phyloP scores from a whole-genome alignment of 2,888 invertebrate genomes.

The Ommatoiulus sabulosus region DNA sequence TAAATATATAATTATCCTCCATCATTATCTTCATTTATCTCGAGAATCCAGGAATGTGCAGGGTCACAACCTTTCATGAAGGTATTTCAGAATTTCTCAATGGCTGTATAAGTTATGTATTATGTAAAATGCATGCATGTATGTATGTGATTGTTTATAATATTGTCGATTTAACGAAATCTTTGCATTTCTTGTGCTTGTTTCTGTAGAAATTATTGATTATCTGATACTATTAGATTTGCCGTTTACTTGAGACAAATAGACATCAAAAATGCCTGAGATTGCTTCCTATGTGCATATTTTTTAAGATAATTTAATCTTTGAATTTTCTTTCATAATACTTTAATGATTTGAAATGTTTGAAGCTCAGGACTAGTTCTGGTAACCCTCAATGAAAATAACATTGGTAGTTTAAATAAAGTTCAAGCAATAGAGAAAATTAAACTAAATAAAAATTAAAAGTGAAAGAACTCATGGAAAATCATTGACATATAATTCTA shows the following conservation, averaged over 20 bases:
- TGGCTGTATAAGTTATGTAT: background rate
- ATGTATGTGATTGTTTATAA: background rate
- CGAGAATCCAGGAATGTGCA: slow-evolving; percentile 7
- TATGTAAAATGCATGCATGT: background rate
- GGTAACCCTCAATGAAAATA: too few species aligned
- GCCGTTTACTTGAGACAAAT: background rate
- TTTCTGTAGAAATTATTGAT: background rate
- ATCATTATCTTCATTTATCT: slow-evolving; percentile 18
- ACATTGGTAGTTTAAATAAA: too few species aligned
- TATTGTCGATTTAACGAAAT: background rate
- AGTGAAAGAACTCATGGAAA: too few species aligned
- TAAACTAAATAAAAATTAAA: too few species aligned
- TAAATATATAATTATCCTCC: slow-evolving; percentile 44
- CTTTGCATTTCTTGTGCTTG: background rate
- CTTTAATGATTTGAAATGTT: too few species aligned
- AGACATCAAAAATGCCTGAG: too few species aligned
- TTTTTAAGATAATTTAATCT: background rate
- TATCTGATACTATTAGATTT: background rate
- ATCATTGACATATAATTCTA: too few species aligned
- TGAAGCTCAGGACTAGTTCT: too few species aligned
- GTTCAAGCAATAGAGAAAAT: too few species aligned
- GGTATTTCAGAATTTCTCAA: background rate
- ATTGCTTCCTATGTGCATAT: too few species aligned
- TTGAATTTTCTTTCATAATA: too few species aligned
- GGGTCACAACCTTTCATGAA: slow-evolving; percentile 17